phyloP scores from a whole-genome alignment of 2,888 invertebrate genomes.

The Opisthograptis luteolata region DNA sequence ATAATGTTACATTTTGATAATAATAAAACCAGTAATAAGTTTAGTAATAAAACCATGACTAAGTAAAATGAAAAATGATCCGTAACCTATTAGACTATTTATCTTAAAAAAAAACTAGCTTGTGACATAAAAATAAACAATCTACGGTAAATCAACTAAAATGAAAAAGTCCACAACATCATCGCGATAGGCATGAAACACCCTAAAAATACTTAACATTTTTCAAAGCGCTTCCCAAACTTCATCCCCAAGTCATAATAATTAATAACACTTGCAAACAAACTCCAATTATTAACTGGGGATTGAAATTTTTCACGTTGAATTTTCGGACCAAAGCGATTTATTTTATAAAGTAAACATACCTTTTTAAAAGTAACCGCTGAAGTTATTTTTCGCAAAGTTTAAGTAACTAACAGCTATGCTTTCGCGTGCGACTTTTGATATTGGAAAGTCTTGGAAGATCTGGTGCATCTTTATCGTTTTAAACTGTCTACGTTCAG shows the following conservation, averaged over 20 bases:
- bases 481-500: too few species aligned
- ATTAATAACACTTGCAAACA: constrained; percentile 25
- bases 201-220: constrained; percentile 11
- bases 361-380: constrained; percentile 7
- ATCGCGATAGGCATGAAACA: constrained; percentile 9
- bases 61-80: too few species aligned
- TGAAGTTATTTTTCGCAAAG: constrained; percentile 2
- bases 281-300: constrained; percentile 25
- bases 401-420: too few species aligned
- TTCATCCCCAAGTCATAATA: constrained; percentile 17
- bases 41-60: too few species aligned
- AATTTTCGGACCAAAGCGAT: constrained; percentile 16
- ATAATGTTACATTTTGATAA: background rate
- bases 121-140: too few species aligned
- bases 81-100: too few species aligned
- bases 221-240: constrained; percentile 11
- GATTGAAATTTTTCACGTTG: constrained; percentile 19
- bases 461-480: too few species aligned
- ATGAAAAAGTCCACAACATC: too few species aligned
- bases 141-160: too few species aligned
- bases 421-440: too few species aligned
- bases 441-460: too few species aligned
- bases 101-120: too few species aligned
- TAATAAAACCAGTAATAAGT: background rate
- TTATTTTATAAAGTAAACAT: constrained; percentile 17